phyloP scores from a whole-genome alignment of 2,113 vertebrate species.

The Riparia riparia region DNA sequence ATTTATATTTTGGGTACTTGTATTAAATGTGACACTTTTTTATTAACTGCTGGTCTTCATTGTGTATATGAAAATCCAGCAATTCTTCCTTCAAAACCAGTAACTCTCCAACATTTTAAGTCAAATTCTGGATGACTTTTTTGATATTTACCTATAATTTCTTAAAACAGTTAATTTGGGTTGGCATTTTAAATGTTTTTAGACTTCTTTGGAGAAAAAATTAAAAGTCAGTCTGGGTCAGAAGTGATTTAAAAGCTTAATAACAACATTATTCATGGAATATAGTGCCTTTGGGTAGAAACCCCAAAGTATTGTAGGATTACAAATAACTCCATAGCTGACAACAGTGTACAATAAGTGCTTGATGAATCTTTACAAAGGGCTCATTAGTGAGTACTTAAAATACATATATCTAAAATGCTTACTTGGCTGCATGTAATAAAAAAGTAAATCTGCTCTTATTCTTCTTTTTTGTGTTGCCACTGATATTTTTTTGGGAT shows the following conservation, averaged over 20 bases:
- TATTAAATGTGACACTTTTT: not conserved
- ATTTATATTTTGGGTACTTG: not conserved
- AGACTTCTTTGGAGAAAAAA: not conserved
- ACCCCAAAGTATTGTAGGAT: not conserved
- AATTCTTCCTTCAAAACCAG: not conserved
- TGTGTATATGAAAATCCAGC: not conserved
- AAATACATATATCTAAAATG: not conserved
- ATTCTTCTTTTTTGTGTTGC: not conserved
- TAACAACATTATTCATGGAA: not conserved
- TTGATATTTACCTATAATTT: not conserved
- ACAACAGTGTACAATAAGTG: not conserved
- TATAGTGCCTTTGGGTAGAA: not conserved
- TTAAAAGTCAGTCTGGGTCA: not conserved
- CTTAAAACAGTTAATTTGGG: not conserved
- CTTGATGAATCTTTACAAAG: not conserved
- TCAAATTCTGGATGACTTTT: not conserved
- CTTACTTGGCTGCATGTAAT: not conserved
- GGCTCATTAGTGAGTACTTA: not conserved
- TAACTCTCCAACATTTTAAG: not conserved
- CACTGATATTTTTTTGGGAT: not conserved
- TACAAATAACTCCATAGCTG: not conserved
- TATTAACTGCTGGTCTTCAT: not conserved
- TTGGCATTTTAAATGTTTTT: not conserved
- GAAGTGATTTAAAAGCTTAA: not conserved
- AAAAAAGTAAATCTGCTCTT: not conserved